Conservation (phyloP, 2,113 vertebrate genomes). For the Cricetomys ansorgei region DNA sequence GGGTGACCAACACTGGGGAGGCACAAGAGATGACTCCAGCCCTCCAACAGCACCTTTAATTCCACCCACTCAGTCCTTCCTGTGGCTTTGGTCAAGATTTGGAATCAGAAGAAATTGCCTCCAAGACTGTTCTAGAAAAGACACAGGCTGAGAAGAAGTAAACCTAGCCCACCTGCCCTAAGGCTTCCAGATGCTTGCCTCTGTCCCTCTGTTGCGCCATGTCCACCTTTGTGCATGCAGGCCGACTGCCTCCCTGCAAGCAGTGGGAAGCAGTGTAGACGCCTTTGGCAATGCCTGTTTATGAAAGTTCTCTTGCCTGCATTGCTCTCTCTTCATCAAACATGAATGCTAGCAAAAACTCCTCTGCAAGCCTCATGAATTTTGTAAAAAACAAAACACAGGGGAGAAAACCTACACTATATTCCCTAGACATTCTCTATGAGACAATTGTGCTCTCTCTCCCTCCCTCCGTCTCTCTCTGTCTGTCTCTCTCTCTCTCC, state of each 20-base stretch:
- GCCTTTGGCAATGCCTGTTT: slow-evolving; percentile 80
- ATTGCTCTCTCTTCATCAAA: slow-evolving; percentile 82
- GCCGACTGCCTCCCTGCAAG: slow-evolving; percentile 72
- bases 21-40: slow-evolving; percentile 64
- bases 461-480: background rate
- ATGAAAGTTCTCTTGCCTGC: slow-evolving; percentile 51
- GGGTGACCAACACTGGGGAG: slow-evolving; percentile 72
- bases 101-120: background rate
- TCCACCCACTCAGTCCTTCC: slow-evolving; percentile 52
- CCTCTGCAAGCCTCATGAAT: slow-evolving; percentile 81
- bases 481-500: background rate
- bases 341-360: slow-evolving; percentile 86
- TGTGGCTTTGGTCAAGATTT: background rate
- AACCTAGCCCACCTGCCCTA: rapidly evolving
- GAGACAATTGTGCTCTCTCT: background rate
- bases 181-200: background rate
- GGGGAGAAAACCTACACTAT: background rate
- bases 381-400: slow-evolving; percentile 80
- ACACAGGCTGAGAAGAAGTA: background rate
- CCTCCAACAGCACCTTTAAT: slow-evolving; percentile 71
- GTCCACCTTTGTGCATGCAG: slow-evolving; percentile 34
- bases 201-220: rapidly evolving
- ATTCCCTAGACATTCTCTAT: slow-evolving; percentile 62
- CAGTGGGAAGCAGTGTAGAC: slow-evolving; percentile 25
- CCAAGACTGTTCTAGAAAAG: background rate